phyloP scores from a whole-genome alignment of 2,797 vertebrate species.

The Enteromius argenteus region DNA sequence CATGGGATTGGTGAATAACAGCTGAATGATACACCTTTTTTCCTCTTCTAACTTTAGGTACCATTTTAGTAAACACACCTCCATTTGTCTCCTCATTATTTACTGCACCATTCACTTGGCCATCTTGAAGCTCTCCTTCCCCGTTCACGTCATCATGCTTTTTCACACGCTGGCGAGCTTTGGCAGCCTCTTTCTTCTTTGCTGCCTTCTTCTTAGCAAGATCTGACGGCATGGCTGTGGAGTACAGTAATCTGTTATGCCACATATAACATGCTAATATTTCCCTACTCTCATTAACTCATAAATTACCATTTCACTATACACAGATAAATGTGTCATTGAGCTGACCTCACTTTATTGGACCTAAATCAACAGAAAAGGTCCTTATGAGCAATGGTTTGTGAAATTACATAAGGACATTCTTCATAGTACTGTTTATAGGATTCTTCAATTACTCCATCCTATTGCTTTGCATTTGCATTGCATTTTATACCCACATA shows the following conservation, averaged over 20 bases:
- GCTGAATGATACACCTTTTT: not conserved
- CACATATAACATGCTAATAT: not conserved
- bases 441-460: not conserved
- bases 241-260: not conserved
- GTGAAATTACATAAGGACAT: not conserved
- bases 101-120: conserved; percentile 73
- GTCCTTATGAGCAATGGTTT: not conserved
- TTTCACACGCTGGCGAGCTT: conserved; percentile 87
- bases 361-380: not conserved
- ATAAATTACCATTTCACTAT: not conserved
- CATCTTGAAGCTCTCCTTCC: conserved; percentile 70
- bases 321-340: not conserved
- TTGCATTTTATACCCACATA: not conserved
- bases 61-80: conserved; percentile 35
- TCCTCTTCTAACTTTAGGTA: not conserved
- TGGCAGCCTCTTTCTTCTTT: conserved; percentile 97
- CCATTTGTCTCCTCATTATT: conserved; percentile 32
- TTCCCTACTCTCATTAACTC: not conserved
- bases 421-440: not conserved
- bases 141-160: conserved; percentile 80
- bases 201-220: conserved; percentile 97
- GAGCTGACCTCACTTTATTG: not conserved
- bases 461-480: not conserved
- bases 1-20: too few species aligned
- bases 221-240: conserved; percentile 87